Evolutionary conservation across 92 coral and sea anemone species (phyloP), one percentile per base, ranked within the genome.

Genomic region (Zoanthus gigantus): DNA sequence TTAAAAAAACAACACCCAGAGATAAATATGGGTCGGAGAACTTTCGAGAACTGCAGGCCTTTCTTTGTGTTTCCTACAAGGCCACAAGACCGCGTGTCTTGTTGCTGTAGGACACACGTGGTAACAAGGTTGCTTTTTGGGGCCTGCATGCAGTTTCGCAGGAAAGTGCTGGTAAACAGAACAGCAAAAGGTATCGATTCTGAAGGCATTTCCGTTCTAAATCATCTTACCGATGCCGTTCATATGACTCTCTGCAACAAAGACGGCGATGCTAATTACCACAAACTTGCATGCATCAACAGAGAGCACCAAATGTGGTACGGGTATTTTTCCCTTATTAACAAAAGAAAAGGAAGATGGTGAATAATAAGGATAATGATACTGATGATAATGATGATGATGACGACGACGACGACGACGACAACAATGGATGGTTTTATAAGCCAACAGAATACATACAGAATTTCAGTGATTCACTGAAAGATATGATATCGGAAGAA

Each of bases 401-500:
- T 47, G 52, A 8, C 8, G 52, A 23, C 23, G 23, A 23, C 23
- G 23, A 23, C 23, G 23, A 23, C 23, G 23, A 23, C 23, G 23
- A 80, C 42, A 37, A 63, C 37, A 34, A 80, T 6, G 18, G 42
- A 53, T 72, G 77, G 77, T 72, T 72, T 72, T 7, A 34, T 13
- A 72, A 37, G 52, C 77, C 77, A 7, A 57, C 52, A 67, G 82
- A 18, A 3, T 17, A 77, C n/a, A 32, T 77, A 2, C 23, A 23
- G 23, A 67, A 79, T 29, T 58, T 79, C 18, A 79, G 60, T 16
- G 72, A 79, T 15, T 57, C 84, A 7, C 34, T 79, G n/a, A 79
- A 54, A 31, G 84, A 44, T 58, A 79, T 57, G 84, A 42, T 1
- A 5, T 58, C 73, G 18, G 84, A 79, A 63, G 85, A 81, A 63